Evolutionary conservation across 1,140 invertebrate species (phyloP), one percentile per base, ranked within the genome.

Genomic region (Drosophila asahinai): DNA sequence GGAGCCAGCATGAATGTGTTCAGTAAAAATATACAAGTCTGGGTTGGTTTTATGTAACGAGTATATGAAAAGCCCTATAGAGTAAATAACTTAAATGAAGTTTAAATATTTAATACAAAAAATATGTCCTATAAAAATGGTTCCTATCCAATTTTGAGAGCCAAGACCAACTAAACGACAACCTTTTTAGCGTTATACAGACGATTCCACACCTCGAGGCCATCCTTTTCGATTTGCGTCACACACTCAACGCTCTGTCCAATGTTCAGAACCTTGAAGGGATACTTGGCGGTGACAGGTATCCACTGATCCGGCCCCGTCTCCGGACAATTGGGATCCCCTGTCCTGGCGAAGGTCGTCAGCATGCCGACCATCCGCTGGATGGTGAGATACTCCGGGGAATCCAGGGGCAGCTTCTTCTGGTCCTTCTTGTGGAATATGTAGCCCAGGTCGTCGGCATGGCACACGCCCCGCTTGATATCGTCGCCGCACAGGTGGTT

Each of bases 401-500:
- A 72, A n/a, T 80, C 83, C 3, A 64, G 22, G 9, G 93, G 80
- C 72, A 89, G 68, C 59, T 93, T 93, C 11, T 73, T 60, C 4
- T 92, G 93, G 40, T 93, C 71, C 52, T 77, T 70, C 43, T 93
- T 94, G 58, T 93, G 92, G 79, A 96, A 96, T 6, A 96, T 76
- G 82, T 95, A 96, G 58, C 94, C 95, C 11, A 96, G 45, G 64
- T 96, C 95, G 70, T 96, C 95, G 1, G 93, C 94, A 86, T 96
- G 95, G 63, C 93, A 94, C 4, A 94, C 94, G 2, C 89, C 89
- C 2, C 73, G 67, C 27, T 67, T 79, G 14, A 91, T 83, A 33
- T 80, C 67, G 15, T 75, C 38, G 1, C 89, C 77, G 22, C 91
- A 92, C 11, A 89, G 77, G 36, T 89, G 91, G 30, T 93, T 65